Base-by-base conservation (phyloP, 2,888 invertebrate species). In the Drosophila villosipedis region DNA sequence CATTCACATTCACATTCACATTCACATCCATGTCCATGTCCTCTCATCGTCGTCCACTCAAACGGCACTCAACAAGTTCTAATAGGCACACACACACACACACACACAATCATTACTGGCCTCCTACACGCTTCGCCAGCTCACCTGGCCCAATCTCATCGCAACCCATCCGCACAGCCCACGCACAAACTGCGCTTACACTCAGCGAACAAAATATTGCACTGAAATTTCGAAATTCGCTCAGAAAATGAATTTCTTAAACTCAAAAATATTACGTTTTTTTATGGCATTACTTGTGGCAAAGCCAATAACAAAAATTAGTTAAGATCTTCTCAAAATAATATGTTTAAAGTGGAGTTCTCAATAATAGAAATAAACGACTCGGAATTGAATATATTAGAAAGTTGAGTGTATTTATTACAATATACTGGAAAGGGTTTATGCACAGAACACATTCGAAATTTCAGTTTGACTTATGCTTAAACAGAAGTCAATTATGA, bases 1-100 rank as follows among this genome's bases (percentile, higher is more conserved):
- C 19, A n/a, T 12, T 14, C 37, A 28, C 37, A 57, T 39, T 37
- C 37, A 86, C n/a, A n/a, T n/a, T n/a, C n/a, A 12, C 19, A n/a
- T 12, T 14, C 37, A 28, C 37, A 57, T 39, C 55, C 37, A 86
- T 82, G 82, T 89, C 80, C 84, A 86, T 82, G 82, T 89, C 80
- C 84, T 79, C 76, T 80, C 83, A 76, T 69, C 76, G 62, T 71
- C 73, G 73, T 82, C 75, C 73, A 79, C 83, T 89, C 75, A 70
- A 89, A 75, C 76, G 89, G 80, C 78, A 84, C 84, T 85, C 85
- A 85, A 87, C 90, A 80, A 82, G 90, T 85, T 85, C 85, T 90
- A 84, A 90, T 85, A 82, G 84, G 75, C 83, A 41, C 68, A 71
- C 64, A 82, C 54, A 67, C 25, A 54, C 22, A 39, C 25, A 25